Evolutionary conservation across 2,113 vertebrate species (phyloP).

Genomic region (Neodon shergylaensis): DNA sequence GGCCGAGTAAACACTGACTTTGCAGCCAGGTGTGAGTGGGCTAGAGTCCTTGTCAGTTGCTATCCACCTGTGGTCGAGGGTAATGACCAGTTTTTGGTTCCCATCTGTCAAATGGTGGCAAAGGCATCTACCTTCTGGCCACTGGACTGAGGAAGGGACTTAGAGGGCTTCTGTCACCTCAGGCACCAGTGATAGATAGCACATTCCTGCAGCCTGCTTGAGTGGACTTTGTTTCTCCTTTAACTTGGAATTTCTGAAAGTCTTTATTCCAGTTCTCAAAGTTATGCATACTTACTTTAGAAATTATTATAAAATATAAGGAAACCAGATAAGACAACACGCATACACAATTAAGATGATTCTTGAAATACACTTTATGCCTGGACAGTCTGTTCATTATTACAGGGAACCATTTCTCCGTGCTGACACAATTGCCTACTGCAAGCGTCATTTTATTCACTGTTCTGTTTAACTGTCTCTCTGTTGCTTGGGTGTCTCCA

Average conservation of each 20-base stretch:
- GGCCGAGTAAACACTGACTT: neutral
- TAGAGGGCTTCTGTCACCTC: neutral
- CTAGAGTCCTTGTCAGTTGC: neutral
- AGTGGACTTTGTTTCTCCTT: neutral
- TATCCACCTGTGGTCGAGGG: neutral
- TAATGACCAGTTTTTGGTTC: neutral
- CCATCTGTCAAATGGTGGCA: neutral
- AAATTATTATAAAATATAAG: neutral
- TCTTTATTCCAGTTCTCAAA: neutral
- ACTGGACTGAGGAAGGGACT: neutral
- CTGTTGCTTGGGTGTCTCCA: neutral
- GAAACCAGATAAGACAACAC: neutral
- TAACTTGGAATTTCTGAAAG: neutral
- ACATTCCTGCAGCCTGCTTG: neutral
- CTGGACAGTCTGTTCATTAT: neutral
- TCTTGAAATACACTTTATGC: conserved; percentile 3
- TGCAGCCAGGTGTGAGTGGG: neutral
- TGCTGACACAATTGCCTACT: neutral
- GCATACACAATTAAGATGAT: neutral
- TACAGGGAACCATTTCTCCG: neutral
- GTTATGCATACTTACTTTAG: neutral
- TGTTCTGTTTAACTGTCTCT: neutral
- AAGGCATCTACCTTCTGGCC: neutral
- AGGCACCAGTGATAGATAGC: neutral
- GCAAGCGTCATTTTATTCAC: neutral